Evolutionary conservation across 1,140 invertebrate genomes (phyloP).

Genomic region (Bombus breviceps): DNA sequence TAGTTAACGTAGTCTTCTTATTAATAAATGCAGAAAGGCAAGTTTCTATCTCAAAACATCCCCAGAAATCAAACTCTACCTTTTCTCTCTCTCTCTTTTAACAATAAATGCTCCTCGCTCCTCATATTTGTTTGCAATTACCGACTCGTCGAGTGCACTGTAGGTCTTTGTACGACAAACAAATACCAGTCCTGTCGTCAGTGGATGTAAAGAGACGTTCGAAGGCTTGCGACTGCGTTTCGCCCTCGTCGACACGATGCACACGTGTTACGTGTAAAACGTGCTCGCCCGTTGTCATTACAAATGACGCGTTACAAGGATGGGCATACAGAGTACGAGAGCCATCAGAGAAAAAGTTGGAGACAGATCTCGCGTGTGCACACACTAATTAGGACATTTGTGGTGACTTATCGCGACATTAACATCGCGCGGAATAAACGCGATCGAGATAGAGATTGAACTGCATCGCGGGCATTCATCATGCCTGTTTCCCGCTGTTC

Average conservation of each 20-base stretch:
- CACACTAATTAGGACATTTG: slow-evolving; percentile 56
- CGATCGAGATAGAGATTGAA: slow-evolving; percentile 56
- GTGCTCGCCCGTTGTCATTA: slow-evolving; percentile 24
- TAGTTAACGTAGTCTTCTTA: no score
- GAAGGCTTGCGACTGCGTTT: background rate
- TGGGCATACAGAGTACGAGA: background rate
- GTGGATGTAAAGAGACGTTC: background rate
- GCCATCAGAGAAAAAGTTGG: background rate
- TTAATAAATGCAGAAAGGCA: no score
- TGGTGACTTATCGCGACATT: slow-evolving; percentile 54
- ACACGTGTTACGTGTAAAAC: slow-evolving; percentile 42
- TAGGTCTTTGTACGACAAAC: background rate
- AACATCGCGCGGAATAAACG: slow-evolving; percentile 47
- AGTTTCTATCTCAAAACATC: no score
- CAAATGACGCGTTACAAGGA: slow-evolving; percentile 47
- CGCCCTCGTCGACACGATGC: slow-evolving; percentile 13
- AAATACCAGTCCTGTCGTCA: background rate
- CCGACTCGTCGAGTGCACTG: background rate
- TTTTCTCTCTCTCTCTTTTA: no score
- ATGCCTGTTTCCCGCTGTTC: slow-evolving; percentile 18
- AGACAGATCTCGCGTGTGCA: slow-evolving; percentile 15
- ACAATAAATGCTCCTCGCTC: background rate
- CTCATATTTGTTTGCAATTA: background rate
- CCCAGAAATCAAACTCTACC: no score
- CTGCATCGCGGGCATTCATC: slow-evolving; percentile 36